Conservation (phyloP, 2,888 invertebrate genomes). For the Gastracanthus pulcherrimus region DNA sequence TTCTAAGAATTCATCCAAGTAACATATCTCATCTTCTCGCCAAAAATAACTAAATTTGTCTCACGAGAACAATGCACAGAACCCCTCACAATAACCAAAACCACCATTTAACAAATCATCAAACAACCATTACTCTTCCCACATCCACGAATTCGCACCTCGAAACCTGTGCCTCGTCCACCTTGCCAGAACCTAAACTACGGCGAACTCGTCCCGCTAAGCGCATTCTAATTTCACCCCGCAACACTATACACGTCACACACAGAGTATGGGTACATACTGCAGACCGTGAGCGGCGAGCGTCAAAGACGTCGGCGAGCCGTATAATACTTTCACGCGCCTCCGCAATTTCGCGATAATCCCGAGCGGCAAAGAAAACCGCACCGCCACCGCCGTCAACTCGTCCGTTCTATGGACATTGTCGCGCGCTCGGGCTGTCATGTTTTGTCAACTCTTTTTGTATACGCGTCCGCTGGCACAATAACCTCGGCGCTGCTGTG, state of each 20-base stretch:
- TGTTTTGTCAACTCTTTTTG: conserved; percentile 76
- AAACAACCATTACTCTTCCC: background rate
- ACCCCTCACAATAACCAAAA: background rate
- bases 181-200: background rate
- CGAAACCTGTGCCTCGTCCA: background rate
- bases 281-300: conserved; percentile 12
- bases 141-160: background rate
- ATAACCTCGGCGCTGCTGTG: too few relatives aligned
- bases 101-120: background rate
- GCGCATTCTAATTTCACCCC: conserved; percentile 13
- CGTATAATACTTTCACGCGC: conserved; percentile 36
- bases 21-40: too few relatives aligned
- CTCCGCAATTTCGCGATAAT: conserved; percentile 62
- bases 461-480: conserved; percentile 27
- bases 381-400: conserved; percentile 63
- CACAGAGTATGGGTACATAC: too few relatives aligned
- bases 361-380: conserved; percentile 21
- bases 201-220: background rate
- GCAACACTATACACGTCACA: too few relatives aligned
- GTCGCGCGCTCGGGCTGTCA: conserved; percentile 63
- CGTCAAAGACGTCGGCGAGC: conserved; percentile 21
- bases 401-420: conserved; percentile 21
- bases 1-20: too few relatives aligned
- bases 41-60: background rate
- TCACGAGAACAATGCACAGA: too few relatives aligned